phyloP scores from a whole-genome alignment of 2,888 invertebrate genomes.

The Lycia hirtaria region DNA sequence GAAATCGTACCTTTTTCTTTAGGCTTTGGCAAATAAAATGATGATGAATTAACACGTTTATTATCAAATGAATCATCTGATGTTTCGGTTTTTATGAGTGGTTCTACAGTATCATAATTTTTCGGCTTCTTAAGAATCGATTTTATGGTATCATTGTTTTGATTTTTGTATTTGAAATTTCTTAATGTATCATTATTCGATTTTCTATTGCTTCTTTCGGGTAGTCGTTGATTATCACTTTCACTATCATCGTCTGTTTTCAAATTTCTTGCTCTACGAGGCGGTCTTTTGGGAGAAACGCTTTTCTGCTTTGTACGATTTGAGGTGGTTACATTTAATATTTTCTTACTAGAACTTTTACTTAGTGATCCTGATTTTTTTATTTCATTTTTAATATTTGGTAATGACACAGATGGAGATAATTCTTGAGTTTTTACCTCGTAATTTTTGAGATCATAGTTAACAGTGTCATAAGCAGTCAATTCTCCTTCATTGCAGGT shows the following conservation, averaged over 20 bases:
- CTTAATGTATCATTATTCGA: slow-evolving; percentile 54
- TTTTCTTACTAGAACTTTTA: slow-evolving; percentile 71
- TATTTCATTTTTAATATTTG: slow-evolving; percentile 77
- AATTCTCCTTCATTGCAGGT: slow-evolving; percentile 68
- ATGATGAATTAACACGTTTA: slow-evolving; percentile 74
- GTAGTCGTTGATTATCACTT: slow-evolving; percentile 76
- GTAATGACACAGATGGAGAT: slow-evolving; percentile 67
- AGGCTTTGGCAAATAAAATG: slow-evolving; percentile 87
- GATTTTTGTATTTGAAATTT: slow-evolving; percentile 65
- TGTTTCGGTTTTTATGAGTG: slow-evolving; percentile 59
- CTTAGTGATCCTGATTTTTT: slow-evolving; percentile 67
- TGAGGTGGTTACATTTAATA: slow-evolving; percentile 57
- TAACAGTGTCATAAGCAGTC: slow-evolving; percentile 77
- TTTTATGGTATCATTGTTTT: slow-evolving; percentile 80
- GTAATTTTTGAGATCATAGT: slow-evolving; percentile 79
- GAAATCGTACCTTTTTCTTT: slow-evolving; percentile 67
- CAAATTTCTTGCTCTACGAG: slow-evolving; percentile 81
- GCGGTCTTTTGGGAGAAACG: slow-evolving; percentile 87
- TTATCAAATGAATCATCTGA: slow-evolving; percentile 64
- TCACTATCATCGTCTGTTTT: slow-evolving; percentile 80
- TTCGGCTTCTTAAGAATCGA: slow-evolving; percentile 86
- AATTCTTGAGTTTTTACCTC: slow-evolving; percentile 67
- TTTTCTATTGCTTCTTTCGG: slow-evolving; percentile 68
- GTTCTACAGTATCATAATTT: slow-evolving; percentile 65
- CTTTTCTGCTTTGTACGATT: slow-evolving; percentile 77